Conservation (phyloP, 1,140 invertebrate genomes). For the Pemphigus obesinymphae region DNA sequence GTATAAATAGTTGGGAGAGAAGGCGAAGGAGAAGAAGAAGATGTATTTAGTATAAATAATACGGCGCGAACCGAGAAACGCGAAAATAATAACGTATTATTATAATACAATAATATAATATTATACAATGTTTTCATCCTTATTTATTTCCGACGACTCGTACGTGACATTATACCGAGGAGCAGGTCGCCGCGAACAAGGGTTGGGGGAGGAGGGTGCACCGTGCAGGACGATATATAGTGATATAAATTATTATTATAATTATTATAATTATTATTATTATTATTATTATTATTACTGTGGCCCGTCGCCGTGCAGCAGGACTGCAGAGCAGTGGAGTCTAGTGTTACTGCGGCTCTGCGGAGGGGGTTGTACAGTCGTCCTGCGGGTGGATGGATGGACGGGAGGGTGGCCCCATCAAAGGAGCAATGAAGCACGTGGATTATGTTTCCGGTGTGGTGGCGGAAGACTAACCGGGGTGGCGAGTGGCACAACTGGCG, state of each 20-base stretch:
- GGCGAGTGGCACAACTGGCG: background rate
- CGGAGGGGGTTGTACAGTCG: background rate
- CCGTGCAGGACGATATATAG: background rate
- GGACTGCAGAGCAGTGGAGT: background rate
- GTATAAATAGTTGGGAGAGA: no score
- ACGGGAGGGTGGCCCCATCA: slow-evolving; percentile 6
- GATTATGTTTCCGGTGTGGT: slow-evolving; percentile 28
- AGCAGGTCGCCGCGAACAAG: background rate
- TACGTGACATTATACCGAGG: slow-evolving; percentile 20
- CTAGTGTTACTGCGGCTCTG: background rate
- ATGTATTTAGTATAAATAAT: no score
- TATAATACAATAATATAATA: background rate
- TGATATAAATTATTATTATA: slow-evolving; percentile 26
- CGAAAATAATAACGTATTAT: background rate
- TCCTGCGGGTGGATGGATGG: background rate
- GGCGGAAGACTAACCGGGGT: background rate
- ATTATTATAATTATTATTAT: no score
- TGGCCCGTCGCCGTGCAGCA: no score
- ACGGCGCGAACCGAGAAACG: no score
- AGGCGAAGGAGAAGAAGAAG: no score
- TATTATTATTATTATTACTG: no score
- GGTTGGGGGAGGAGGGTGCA: background rate
- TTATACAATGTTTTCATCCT: slow-evolving; percentile 22
- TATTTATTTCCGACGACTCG: background rate
- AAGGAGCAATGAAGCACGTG: slow-evolving; percentile 23